Base-by-base conservation (phyloP, 2,888 invertebrate genomes). In the Steinernema hermaphroditum region DNA sequence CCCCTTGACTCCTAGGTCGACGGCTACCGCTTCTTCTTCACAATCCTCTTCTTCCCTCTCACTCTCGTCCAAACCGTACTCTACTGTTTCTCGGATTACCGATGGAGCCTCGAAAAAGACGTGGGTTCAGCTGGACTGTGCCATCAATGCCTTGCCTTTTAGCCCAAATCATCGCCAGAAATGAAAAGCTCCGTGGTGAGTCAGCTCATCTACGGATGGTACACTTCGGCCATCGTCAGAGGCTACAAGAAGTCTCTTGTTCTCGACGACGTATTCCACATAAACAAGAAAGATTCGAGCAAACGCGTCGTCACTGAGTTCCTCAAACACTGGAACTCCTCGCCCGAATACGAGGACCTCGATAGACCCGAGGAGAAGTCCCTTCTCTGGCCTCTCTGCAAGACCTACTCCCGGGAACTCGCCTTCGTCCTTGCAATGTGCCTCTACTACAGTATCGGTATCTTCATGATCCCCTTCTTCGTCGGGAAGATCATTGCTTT, bases 181-280 rank as follows among this genome's bases (percentile, higher is more conserved):
- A 89, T 90, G 76, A 89, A 90, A 32, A 91, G 94, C 27, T 93
- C 94, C 69, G 96, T 94, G 88, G 90, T 94, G n/a, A 94, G 93
- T 24, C 91, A 92, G 75, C 89, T 95, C 16, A 91, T 93, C 1
- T 97, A 93, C 88, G 90, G 92, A 79, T 97, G 96, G 94, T 95
- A 88, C 93, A 94, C 88, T 87, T 90, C 87, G 24, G 72, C 85
- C n/a, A 82, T 86, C 2, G 72, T 73, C 19, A 75, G 76, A 24
- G 86, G 86, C 49, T 77, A 86, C 76, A 27, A 54, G 27, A 8
- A 22, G 6, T 27, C 54, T 22, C 24, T 27, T 2, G 22, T 14
- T 6, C 22, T 8, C 19, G 54, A 24, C 8, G 54, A 54, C 54
- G 54, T 54, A 4, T 54, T 8, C 54, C 24, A 2, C 24, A 24